A percentile compares a stretch with the other conserved stretches of the same genome.
These are phyloP conservation scores for Lepidocyrtinus sp. DNA, from an alignment of 2,888 invertebrate species.

Conservation along the genomic window DNA sequence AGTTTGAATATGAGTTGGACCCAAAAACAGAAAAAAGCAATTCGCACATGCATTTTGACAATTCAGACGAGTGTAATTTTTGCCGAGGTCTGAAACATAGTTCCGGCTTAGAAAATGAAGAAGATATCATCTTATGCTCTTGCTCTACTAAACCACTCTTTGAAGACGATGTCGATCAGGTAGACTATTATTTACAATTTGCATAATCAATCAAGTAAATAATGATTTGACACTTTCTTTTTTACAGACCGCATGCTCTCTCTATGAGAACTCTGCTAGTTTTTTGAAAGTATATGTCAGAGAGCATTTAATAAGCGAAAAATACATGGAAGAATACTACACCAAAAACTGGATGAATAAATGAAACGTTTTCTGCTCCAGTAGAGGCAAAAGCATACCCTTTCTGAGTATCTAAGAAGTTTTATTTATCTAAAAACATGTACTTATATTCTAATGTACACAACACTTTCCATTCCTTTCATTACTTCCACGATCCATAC, in stretches of 20 bases:
- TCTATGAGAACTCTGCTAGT: slow-evolving; percentile 24
- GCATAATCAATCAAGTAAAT: no score
- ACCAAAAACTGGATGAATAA: not conserved
- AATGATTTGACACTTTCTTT: not conserved
- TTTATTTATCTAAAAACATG: not conserved
- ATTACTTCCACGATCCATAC: no score
- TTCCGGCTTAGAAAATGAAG: not conserved
- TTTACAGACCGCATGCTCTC: slow-evolving; percentile 24
- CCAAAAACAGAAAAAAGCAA: not conserved
- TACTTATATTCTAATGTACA: no score
- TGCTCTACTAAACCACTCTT: slow-evolving; percentile 30
- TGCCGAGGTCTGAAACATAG: slow-evolving; percentile 23
- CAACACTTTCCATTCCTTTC: no score
- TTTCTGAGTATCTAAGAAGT: not conserved
- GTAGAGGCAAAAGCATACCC: not conserved
- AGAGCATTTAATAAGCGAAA: slow-evolving; percentile 6
- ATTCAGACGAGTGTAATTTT: slow-evolving; percentile 5
- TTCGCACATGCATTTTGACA: not conserved
- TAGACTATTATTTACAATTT: not conserved
- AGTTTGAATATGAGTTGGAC: not conserved
- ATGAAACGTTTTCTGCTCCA: not conserved
- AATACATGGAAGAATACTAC: slow-evolving; percentile 26
- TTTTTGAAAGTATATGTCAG: slow-evolving; percentile 11
- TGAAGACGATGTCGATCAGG: slow-evolving; percentile 4
- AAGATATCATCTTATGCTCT: slow-evolving; percentile 7